Conservation (phyloP, 1,140 invertebrate genomes). For the Marisa cornuarietis region DNA sequence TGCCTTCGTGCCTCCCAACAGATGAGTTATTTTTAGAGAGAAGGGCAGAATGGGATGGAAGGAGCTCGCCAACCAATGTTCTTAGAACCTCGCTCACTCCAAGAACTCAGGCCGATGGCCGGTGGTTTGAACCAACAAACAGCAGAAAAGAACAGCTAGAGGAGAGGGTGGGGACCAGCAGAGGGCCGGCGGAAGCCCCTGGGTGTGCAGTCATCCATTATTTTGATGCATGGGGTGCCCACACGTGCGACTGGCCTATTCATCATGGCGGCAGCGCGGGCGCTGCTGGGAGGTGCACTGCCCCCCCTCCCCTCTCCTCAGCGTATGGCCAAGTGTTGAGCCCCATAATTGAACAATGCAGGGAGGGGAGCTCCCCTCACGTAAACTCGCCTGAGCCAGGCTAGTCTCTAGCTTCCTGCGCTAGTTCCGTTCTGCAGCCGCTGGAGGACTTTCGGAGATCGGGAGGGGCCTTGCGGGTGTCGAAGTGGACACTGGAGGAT, state of each 20-base stretch:
- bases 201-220: slow-evolving; percentile 18
- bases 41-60: not conserved
- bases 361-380: not conserved
- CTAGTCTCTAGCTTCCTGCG: too few species aligned
- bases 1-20: not conserved
- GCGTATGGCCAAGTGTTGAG: not conserved
- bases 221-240: slow-evolving; percentile 27
- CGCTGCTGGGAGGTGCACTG: not conserved
- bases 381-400: too few species aligned
- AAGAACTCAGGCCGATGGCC: not conserved
- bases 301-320: too few species aligned
- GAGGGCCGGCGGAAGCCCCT: not conserved
- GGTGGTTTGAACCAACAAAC: not conserved
- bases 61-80: not conserved
- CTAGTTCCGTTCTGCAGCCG: too few species aligned
- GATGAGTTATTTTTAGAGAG: not conserved
- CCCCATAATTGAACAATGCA: slow-evolving; percentile 4
- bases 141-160: not conserved
- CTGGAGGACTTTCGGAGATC: too few species aligned
- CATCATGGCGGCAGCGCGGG: slow-evolving; percentile 12
- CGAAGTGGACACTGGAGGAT: too few species aligned
- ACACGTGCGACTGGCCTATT: slow-evolving; percentile 5
- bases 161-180: not conserved
- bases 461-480: too few species aligned
- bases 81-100: too few species aligned